Conservation (phyloP, 2,797 vertebrate genomes). For the Gymnocypris eckloni region DNA sequence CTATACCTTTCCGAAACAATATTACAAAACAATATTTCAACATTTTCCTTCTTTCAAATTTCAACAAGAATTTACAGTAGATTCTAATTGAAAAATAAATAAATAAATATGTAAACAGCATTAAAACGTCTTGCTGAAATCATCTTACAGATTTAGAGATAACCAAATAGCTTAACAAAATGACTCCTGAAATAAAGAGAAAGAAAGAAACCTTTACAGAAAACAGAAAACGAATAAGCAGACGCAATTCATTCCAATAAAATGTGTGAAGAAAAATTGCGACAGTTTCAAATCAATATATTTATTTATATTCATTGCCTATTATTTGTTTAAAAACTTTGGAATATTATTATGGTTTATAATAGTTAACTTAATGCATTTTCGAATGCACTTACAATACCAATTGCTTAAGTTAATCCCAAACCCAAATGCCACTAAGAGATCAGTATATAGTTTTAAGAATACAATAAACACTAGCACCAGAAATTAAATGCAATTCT, state of each 20-base stretch:
- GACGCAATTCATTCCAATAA: neutral
- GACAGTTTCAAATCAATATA: neutral
- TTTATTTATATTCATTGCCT: neutral
- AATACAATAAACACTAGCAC: neutral
- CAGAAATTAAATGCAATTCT: neutral
- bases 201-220: neutral
- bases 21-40: neutral
- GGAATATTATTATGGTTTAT: neutral
- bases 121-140: neutral
- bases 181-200: neutral
- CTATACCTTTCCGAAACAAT: neutral
- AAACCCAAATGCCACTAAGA: neutral
- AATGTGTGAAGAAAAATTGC: neutral
- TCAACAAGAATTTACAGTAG: neutral
- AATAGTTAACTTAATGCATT: neutral
- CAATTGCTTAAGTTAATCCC: neutral
- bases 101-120: neutral
- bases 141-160: neutral
- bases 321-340: neutral
- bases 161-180: neutral
- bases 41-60: neutral
- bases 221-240: neutral
- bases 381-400: neutral
- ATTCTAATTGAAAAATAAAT: neutral
- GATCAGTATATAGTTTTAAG: neutral